Evolutionary conservation across 2,888 invertebrate genomes (phyloP).

Genomic region (Timandra comae): DNA sequence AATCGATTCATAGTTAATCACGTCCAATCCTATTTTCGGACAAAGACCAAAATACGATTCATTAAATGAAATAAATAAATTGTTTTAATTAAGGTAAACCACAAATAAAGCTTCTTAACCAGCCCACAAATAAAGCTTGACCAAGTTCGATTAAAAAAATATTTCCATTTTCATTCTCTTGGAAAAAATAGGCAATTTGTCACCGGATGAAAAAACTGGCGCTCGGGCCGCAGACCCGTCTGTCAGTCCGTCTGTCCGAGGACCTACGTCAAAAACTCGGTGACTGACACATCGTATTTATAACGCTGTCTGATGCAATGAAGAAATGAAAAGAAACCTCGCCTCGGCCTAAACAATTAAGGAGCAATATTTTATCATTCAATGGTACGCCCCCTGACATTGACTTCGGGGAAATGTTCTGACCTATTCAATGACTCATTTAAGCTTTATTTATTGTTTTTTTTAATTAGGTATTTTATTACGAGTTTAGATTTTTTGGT

Average conservation of each 20-base stretch:
- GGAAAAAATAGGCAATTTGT: slow-evolving; percentile 54
- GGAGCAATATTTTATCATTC: slow-evolving; percentile 19
- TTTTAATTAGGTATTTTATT: too few relatives aligned
- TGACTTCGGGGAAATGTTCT: not conserved
- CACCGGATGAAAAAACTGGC: slow-evolving; percentile 55
- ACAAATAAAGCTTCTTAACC: too few relatives aligned
- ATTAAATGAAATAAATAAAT: too few relatives aligned
- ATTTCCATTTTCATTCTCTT: slow-evolving; percentile 32
- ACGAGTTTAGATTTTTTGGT: too few relatives aligned
- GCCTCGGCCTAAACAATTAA: slow-evolving; percentile 20
- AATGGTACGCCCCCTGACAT: slow-evolving; percentile 2
- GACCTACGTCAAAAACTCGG: slow-evolving; percentile 58
- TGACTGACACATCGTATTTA: slow-evolving; percentile 60
- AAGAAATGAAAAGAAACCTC: slow-evolving; percentile 21
- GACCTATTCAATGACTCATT: not conserved
- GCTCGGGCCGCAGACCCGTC: slow-evolving; percentile 33
- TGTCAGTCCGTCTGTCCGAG: slow-evolving; percentile 60
- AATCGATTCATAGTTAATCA: slow-evolving; percentile 49
- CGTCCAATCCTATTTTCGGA: slow-evolving; percentile 43
- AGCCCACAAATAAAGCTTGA: slow-evolving; percentile 5
- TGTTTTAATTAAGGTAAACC: too few relatives aligned
- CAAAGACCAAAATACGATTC: too few relatives aligned
- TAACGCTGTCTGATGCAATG: slow-evolving; percentile 39
- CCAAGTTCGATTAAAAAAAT: slow-evolving; percentile 22
- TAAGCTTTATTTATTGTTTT: not conserved